These are phyloP conservation scores for Lampris megalopsis DNA, from an alignment of 2,113 vertebrate genomes.

Conservation along the genomic window DNA sequence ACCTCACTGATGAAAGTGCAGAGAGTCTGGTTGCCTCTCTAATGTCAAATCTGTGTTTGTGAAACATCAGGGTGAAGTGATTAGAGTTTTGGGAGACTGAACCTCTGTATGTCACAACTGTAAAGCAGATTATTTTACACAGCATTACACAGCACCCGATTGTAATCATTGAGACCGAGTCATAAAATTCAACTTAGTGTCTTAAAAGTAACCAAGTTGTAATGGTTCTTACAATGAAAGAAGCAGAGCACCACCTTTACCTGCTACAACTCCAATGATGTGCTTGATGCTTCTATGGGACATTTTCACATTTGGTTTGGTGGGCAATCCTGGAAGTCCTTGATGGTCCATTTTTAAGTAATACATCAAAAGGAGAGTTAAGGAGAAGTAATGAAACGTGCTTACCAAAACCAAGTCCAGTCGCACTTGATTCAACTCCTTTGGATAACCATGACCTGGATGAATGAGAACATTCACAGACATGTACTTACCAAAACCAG, in stretches of 20 bases:
- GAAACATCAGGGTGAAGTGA: constrained; percentile 10
- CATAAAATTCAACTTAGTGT: background rate
- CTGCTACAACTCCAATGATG: background rate
- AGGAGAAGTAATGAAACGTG: no score
- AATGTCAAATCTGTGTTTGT: constrained; percentile 2
- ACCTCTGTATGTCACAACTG: background rate
- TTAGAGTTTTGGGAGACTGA: background rate
- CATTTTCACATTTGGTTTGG: background rate
- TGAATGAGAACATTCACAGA: no score
- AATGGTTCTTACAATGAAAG: no score
- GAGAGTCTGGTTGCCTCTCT: constrained; percentile 20
- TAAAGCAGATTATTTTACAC: constrained; percentile 8
- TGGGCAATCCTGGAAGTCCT: no score
- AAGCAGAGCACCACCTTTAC: no score
- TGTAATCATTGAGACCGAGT: background rate
- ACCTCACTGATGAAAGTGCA: constrained; percentile 60
- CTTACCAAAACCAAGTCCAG: no score
- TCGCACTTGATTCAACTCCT: no score
- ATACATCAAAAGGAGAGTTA: no score
- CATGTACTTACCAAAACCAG: no score
- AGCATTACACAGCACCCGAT: constrained; percentile 4
- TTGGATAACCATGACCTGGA: no score
- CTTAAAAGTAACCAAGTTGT: background rate
- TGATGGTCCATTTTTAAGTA: no score
- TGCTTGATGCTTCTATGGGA: background rate